Percentiles rank a stretch among this genome's conserved stretches.
phyloP scores from a whole-genome alignment of 2,888 invertebrate species.

The Nomada hirtipes region DNA sequence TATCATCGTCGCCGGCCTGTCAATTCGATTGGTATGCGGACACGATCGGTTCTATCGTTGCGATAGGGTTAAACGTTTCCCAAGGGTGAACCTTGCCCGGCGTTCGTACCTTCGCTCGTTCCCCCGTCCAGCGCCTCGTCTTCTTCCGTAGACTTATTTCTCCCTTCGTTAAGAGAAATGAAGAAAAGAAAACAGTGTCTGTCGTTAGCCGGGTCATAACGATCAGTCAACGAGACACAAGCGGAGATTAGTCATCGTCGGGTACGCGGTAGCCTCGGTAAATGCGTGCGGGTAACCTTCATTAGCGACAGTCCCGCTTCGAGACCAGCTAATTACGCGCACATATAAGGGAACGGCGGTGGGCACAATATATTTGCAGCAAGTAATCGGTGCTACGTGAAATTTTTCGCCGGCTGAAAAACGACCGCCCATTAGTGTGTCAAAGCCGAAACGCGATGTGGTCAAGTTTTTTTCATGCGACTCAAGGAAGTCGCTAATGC shows the following conservation, averaged over 20 bases:
- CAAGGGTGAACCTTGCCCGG: constrained; percentile 68
- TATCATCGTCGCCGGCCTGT: constrained; percentile 71
- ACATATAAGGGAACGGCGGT: constrained; percentile 61
- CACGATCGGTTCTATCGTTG: constrained; percentile 80
- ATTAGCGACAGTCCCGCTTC: constrained; percentile 76
- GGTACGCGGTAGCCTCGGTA: constrained; percentile 67
- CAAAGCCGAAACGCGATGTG: constrained; percentile 19
- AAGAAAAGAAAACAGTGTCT: constrained; percentile 52
- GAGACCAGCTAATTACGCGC: constrained; percentile 76
- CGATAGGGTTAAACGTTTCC: constrained; percentile 79
- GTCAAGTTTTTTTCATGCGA: neutral
- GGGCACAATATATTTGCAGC: constrained; percentile 62
- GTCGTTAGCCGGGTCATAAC: constrained; percentile 79
- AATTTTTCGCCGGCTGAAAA: constrained; percentile 38
- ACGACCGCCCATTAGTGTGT: constrained; percentile 39
- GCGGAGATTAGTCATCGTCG: constrained; percentile 80
- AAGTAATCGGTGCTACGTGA: constrained; percentile 47
- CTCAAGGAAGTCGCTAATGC: neutral
- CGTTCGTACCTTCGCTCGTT: constrained; percentile 11
- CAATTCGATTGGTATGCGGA: constrained; percentile 77
- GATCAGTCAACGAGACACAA: constrained; percentile 78
- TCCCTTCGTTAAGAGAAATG: constrained; percentile 62
- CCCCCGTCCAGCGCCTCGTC: constrained; percentile 14
- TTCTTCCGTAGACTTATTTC: constrained; percentile 44
- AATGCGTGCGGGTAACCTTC: constrained; percentile 71